Conservation (phyloP, 2,797 vertebrate genomes). For the Sebastiscus tertius region DNA sequence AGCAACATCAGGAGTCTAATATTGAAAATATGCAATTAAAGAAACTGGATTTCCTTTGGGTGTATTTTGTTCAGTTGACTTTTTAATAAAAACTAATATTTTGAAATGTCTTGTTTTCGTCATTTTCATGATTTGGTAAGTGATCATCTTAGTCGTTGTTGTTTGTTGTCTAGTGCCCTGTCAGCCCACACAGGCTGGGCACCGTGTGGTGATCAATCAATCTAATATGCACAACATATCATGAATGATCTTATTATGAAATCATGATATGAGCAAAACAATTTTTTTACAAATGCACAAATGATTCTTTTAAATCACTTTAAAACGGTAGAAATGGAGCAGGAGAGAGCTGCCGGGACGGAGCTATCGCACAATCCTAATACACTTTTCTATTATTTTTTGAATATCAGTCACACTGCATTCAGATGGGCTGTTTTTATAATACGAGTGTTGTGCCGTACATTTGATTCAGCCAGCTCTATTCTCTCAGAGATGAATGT, state of each 20-base stretch:
- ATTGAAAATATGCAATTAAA: background rate
- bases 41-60: background rate
- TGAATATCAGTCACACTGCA: conserved; percentile 16
- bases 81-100: background rate
- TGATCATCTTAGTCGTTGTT: background rate
- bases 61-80: background rate
- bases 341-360: background rate
- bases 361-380: background rate
- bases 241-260: background rate
- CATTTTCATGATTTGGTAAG: background rate
- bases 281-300: background rate
- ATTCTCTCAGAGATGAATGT: conserved; percentile 54
- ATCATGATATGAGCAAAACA: background rate
- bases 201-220: background rate
- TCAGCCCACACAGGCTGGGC: background rate
- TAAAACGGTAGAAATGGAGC: background rate
- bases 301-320: background rate
- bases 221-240: background rate
- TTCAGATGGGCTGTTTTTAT: conserved; percentile 50
- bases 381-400: conserved; percentile 17
- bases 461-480: conserved; percentile 36
- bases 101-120: background rate
- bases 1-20: background rate
- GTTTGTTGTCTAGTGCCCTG: background rate
- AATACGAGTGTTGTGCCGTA: conserved; percentile 4